Evolutionary conservation across 2,797 vertebrate genomes (phyloP).

Genomic region (Myotis findleyi): DNA sequence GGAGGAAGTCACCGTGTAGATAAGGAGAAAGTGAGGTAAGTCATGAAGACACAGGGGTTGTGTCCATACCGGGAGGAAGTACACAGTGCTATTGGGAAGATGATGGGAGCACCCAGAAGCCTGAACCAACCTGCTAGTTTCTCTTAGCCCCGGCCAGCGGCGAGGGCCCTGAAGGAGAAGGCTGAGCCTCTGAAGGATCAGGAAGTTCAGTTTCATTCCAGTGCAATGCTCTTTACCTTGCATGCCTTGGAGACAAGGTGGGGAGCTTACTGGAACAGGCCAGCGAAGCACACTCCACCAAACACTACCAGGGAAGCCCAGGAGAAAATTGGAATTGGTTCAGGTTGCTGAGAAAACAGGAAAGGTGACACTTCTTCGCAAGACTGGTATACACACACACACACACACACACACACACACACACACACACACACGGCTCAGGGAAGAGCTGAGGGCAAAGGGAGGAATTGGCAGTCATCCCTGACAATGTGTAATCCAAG

Average conservation of each 20-base stretch:
- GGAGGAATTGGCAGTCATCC: constrained; percentile 60
- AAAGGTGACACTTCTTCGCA: constrained; percentile 64
- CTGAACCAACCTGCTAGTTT: background rate
- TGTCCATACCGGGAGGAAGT: background rate
- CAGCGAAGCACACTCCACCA: background rate
- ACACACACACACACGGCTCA: background rate
- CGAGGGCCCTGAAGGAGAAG: background rate
- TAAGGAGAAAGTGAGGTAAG: background rate
- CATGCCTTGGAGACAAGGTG: background rate
- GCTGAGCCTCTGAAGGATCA: background rate
- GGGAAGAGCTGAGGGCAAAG: background rate
- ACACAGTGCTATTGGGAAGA: background rate
- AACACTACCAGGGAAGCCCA: background rate
- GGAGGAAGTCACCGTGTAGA: background rate
- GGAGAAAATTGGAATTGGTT: constrained; percentile 48
- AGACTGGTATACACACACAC: background rate
- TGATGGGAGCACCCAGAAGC: background rate
- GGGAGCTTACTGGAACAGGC: constrained; percentile 3
- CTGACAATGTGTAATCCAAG: constrained; percentile 66
- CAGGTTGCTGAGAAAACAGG: constrained; percentile 68
- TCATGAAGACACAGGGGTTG: background rate
- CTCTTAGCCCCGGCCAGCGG: background rate
- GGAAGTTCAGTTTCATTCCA: background rate
- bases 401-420: background rate
- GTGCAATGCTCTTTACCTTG: background rate